Conservation (phyloP, 2,113 vertebrate genomes). For the Alligator mississippiensis region DNA sequence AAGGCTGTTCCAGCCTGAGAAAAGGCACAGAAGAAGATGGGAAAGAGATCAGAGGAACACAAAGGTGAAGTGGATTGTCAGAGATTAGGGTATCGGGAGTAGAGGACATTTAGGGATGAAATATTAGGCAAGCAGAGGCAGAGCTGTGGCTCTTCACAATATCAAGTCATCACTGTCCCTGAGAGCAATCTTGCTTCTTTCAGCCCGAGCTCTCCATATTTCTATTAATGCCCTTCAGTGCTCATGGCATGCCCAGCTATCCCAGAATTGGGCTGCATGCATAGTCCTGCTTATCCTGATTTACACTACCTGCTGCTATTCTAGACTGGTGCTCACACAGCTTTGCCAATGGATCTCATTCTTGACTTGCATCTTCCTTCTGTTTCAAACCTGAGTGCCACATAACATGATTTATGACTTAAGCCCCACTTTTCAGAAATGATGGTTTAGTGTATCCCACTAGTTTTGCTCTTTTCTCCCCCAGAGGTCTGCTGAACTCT, state of each 20-base stretch:
- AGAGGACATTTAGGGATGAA: background rate
- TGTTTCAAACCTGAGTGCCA: background rate
- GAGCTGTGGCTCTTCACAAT: background rate
- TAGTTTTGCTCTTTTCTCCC: background rate
- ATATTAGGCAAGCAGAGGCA: background rate
- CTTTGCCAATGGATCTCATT: background rate
- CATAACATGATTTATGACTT: background rate
- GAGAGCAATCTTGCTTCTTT: background rate
- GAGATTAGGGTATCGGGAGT: background rate
- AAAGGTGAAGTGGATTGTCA: background rate
- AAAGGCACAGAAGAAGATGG: background rate
- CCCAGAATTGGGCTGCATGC: background rate
- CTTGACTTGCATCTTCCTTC: background rate
- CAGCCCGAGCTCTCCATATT: background rate
- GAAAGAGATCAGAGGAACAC: background rate
- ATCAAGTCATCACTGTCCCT: background rate
- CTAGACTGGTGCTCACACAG: background rate
- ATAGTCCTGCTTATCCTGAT: background rate
- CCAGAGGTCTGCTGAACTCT: fast-evolving
- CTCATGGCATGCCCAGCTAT: background rate
- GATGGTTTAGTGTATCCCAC: background rate
- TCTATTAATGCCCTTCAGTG: too few species aligned
- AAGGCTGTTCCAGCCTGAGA: background rate
- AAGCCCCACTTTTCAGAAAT: background rate
- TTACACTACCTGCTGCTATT: background rate